Evolutionary conservation across 2,113 vertebrate species (phyloP).

Genomic region (Chlamydotis undulata): DNA sequence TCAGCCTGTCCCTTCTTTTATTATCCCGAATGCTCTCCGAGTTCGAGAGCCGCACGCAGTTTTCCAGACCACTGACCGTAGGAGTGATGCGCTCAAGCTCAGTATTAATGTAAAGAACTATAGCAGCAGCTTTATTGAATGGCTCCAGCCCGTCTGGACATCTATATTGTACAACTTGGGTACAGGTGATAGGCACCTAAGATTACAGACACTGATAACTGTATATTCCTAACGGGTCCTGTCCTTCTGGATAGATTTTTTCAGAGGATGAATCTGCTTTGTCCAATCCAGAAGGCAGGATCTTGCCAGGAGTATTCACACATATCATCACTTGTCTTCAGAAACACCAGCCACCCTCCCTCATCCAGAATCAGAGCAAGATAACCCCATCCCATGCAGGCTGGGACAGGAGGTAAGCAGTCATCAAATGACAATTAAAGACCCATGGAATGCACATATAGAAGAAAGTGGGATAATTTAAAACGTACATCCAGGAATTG

Average conservation of each 20-base stretch:
- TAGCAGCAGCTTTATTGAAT: constrained; percentile 53
- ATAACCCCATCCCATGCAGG: background rate
- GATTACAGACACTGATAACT: constrained; percentile 49
- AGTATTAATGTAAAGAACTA: constrained; percentile 46
- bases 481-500: too few species aligned
- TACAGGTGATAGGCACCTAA: constrained; percentile 58
- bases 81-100: background rate
- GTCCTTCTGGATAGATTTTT: constrained; percentile 47
- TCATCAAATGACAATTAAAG: background rate
- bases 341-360: background rate
- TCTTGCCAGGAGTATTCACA: background rate
- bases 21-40: rapidly evolving
- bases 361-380: background rate
- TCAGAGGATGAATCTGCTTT: constrained; percentile 46
- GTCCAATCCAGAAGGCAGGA: background rate
- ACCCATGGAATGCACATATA: rapidly evolving
- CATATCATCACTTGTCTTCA: background rate
- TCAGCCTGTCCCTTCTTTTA: background rate
- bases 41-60: background rate
- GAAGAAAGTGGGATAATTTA: background rate
- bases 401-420: background rate
- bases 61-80: background rate
- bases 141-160: constrained; percentile 3
- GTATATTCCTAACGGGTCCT: constrained; percentile 11
- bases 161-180: constrained; percentile 35